Conservation (phyloP, 2,797 vertebrate genomes). For the Myotis daubentonii region DNA sequence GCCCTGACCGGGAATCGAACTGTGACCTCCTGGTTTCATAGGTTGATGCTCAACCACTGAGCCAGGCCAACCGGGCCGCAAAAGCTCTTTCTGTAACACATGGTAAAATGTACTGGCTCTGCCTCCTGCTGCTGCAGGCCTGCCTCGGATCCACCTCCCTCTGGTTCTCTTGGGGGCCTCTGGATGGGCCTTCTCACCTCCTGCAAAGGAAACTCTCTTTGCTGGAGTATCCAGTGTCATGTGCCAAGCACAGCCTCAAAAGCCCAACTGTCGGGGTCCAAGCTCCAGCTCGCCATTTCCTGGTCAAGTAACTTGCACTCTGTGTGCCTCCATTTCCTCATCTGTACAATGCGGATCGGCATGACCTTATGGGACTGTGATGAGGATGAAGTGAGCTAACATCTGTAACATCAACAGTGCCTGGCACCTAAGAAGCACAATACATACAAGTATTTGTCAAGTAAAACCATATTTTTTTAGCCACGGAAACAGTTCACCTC, state of each 20-base stretch:
- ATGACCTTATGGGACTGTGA: rapidly evolving
- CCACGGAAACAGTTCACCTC: neutral
- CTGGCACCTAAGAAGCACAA: neutral
- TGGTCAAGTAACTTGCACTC: neutral
- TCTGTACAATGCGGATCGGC: neutral
- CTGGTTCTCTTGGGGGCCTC: neutral
- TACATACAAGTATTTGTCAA: neutral
- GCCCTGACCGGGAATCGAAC: too few species aligned
- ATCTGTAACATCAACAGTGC: neutral
- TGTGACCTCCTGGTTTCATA: too few species aligned
- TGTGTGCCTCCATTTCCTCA: too few species aligned
- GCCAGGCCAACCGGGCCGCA: too few species aligned
- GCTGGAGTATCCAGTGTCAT: neutral
- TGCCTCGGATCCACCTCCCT: neutral
- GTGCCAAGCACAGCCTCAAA: neutral
- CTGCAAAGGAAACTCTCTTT: neutral
- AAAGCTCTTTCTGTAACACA: neutral
- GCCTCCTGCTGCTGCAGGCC: neutral
- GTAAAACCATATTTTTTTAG: neutral
- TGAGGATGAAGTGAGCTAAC: neutral
- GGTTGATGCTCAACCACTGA: too few species aligned
- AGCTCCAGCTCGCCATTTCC: neutral
- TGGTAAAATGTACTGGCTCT: neutral
- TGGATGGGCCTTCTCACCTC: neutral
- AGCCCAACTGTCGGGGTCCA: neutral